A percentile compares a stretch with the other conserved stretches of the same genome.
These are phyloP conservation scores for Papilio gigon DNA, from an alignment of 2,888 invertebrate genomes.

Conservation along the genomic window DNA sequence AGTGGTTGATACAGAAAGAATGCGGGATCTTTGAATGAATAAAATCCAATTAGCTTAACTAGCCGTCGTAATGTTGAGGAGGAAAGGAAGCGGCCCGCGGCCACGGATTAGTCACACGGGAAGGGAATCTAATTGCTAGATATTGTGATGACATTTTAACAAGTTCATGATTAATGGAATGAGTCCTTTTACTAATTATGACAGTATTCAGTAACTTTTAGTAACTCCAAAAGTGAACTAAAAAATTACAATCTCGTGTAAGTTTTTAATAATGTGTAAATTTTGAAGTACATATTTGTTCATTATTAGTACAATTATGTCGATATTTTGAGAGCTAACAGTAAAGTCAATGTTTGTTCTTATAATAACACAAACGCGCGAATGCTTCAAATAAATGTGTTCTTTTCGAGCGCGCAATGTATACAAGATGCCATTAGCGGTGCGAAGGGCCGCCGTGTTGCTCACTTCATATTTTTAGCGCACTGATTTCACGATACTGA, in stretches of 20 bases:
- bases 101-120: conserved; percentile 27
- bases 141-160: background rate
- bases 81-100: conserved; percentile 1
- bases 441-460: conserved; percentile 63
- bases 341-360: conserved; percentile 38
- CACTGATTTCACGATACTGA: conserved; percentile 62
- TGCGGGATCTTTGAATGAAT: conserved; percentile 49
- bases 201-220: background rate
- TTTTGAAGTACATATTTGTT: conserved; percentile 10
- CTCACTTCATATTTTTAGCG: conserved; percentile 63
- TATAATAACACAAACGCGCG: conserved; percentile 37
- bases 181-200: background rate
- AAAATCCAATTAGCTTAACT: conserved; percentile 37
- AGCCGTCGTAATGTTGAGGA: conserved; percentile 17
- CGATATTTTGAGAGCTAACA: conserved; percentile 37
- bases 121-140: conserved; percentile 27
- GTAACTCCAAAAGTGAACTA: background rate
- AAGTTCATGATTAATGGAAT: conserved; percentile 34
- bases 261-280: background rate
- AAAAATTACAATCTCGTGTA: background rate
- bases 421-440: conserved; percentile 68
- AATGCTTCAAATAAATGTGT: conserved; percentile 38
- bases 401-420: conserved; percentile 53
- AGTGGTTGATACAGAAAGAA: conserved; percentile 61
- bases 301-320: conserved; percentile 34